phyloP scores from a whole-genome alignment of 2,888 invertebrate genomes.

The Drosophila barbarae region DNA sequence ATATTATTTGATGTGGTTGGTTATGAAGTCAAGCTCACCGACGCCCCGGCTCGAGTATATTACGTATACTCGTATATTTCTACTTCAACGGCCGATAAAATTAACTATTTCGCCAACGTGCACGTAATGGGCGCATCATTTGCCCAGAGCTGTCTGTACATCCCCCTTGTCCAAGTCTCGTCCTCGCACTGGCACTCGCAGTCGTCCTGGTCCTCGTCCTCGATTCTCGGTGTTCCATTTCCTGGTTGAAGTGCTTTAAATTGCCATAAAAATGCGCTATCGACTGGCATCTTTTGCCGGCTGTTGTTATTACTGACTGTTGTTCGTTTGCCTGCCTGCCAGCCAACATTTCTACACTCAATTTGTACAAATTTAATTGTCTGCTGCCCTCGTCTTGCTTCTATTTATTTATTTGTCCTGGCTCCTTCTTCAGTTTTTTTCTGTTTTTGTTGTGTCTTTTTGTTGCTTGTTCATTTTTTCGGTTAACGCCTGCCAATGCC shows the following conservation, averaged over 20 bases:
- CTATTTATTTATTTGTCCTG: constrained; percentile 52
- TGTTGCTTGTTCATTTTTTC: constrained; percentile 43
- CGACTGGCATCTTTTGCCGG: constrained; percentile 56
- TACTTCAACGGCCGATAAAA: constrained; percentile 65
- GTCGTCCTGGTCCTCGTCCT: constrained; percentile 1
- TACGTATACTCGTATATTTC: constrained; percentile 57
- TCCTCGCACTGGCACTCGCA: constrained; percentile 3
- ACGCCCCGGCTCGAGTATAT: constrained; percentile 45
- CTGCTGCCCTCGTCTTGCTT: constrained; percentile 47
- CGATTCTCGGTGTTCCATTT: constrained; percentile 44
- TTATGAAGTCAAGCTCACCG: constrained; percentile 56
- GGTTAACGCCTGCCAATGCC: constrained; percentile 54
- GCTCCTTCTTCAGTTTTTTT: constrained; percentile 30
- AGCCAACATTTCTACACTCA: constrained; percentile 66
- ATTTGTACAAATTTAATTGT: constrained; percentile 75
- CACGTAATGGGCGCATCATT: constrained; percentile 71
- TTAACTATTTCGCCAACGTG: constrained; percentile 66
- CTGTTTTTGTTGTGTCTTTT: constrained; percentile 12
- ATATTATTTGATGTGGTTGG: constrained; percentile 69
- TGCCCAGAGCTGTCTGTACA: constrained; percentile 44
- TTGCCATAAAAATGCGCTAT: constrained; percentile 69
- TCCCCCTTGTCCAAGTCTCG: constrained; percentile 11
- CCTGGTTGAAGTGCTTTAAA: constrained; percentile 68
- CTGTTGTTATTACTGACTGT: constrained; percentile 28
- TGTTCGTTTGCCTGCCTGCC: constrained; percentile 49